Evolutionary conservation across 1,140 invertebrate species (phyloP).

Genomic region (Drosophila ercepeae): DNA sequence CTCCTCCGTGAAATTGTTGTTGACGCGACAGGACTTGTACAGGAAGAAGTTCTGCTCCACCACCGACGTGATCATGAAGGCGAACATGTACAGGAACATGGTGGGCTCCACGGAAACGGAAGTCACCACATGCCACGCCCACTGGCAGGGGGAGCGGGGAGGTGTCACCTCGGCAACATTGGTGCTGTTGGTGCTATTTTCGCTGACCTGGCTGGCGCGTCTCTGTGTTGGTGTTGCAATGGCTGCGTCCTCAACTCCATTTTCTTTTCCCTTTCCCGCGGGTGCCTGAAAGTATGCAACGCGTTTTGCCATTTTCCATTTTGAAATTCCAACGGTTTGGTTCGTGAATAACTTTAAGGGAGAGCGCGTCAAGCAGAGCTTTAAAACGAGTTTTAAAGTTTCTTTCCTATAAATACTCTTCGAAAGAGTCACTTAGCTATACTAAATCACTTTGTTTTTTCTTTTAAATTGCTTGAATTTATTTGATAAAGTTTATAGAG

Average conservation of each 20-base stretch:
- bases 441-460: background rate
- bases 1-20: constrained; percentile 87
- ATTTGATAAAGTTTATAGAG: no score
- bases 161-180: constrained; percentile 3
- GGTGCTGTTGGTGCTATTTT: background rate
- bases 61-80: constrained; percentile 90
- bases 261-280: constrained; percentile 15
- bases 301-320: background rate
- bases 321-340: background rate
- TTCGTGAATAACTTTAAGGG: background rate
- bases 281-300: constrained; percentile 59
- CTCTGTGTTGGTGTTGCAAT: constrained; percentile 3
- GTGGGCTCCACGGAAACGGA: constrained; percentile 89
- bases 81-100: constrained; percentile 92
- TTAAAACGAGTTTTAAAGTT: background rate
- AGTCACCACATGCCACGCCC: constrained; percentile 18
- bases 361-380: background rate
- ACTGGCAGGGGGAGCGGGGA: constrained; percentile 12
- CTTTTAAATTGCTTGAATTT: no score
- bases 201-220: constrained; percentile 34
- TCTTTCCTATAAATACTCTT: background rate
- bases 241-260: background rate
- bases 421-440: background rate
- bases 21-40: constrained; percentile 89
- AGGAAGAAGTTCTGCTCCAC: constrained; percentile 91